A percentile compares a stretch with the other conserved stretches of the same genome.
Evolutionary conservation across 2,888 invertebrate genomes (phyloP).

Genomic region (Ditylenchus weischeri): DNA sequence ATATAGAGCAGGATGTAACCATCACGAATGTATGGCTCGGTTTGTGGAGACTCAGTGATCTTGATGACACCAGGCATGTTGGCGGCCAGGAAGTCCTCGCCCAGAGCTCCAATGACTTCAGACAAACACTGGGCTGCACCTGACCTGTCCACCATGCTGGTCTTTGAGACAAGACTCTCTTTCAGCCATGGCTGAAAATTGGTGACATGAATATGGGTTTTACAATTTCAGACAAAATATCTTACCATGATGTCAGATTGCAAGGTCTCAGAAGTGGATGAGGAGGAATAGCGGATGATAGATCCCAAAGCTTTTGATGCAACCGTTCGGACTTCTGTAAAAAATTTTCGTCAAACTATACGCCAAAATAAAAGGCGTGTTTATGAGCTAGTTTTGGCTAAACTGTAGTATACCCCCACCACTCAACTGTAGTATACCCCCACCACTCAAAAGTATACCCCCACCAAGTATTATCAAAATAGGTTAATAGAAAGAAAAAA

Average conservation of each 20-base stretch:
- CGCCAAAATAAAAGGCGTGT: too few relatives aligned
- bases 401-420: too few relatives aligned
- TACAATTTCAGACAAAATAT: background rate
- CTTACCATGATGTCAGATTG: conserved; percentile 19
- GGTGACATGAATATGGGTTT: conserved; percentile 6
- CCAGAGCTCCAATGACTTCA: conserved; percentile 60
- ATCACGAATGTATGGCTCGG: conserved; percentile 85
- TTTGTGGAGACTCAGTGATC: conserved; percentile 56
- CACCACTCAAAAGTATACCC: too few relatives aligned
- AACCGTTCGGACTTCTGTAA: conserved; percentile 78
- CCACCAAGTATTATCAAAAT: too few relatives aligned
- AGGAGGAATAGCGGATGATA: conserved; percentile 44
- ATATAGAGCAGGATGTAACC: conserved; percentile 99
- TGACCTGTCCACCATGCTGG: conserved; percentile 85
- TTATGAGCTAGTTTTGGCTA: too few relatives aligned
- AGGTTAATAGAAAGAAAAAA: too few relatives aligned
- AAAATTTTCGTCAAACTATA: too few relatives aligned
- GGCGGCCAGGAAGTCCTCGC: conserved; percentile 87
- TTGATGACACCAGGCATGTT: conserved; percentile 75
- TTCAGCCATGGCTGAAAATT: conserved; percentile 81
- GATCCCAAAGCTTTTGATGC: conserved; percentile 86
- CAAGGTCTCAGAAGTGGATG: conserved; percentile 24
- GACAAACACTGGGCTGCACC: conserved; percentile 80
- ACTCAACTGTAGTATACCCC: too few relatives aligned
- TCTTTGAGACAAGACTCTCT: conserved; percentile 91